These are phyloP conservation scores for Circaetus gallicus DNA, from an alignment of 2,113 vertebrate species.

Conservation along the genomic window DNA sequence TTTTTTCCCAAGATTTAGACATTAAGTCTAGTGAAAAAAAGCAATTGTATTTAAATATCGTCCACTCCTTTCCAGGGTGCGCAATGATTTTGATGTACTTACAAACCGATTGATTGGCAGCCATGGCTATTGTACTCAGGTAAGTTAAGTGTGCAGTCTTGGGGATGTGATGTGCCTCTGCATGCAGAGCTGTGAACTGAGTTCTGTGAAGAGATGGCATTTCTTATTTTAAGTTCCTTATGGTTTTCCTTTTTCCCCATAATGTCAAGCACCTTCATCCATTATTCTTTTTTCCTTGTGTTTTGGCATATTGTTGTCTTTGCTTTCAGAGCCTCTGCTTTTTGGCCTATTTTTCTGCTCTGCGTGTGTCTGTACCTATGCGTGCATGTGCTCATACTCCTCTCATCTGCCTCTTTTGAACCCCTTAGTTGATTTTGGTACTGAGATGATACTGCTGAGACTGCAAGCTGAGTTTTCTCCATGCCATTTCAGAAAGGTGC, in stretches of 20 bases:
- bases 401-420: neutral
- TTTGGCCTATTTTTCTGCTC: neutral
- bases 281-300: neutral
- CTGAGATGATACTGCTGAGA: neutral
- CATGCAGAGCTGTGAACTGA: neutral
- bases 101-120: conserved; percentile 86
- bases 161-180: neutral
- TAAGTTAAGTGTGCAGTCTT: neutral
- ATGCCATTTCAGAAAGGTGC: neutral
- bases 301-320: neutral
- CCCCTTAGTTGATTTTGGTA: neutral
- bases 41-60: neutral
- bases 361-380: fast-evolving
- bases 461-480: neutral
- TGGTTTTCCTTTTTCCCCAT: neutral
- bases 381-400: neutral
- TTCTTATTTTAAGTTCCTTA: neutral
- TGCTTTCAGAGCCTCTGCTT: neutral
- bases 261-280: neutral
- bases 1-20: fast-evolving
- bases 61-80: conserved; percentile 74
- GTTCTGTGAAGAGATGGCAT: neutral
- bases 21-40: neutral
- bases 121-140: conserved; percentile 95
- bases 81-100: conserved; percentile 87